These are phyloP conservation scores for Epicauta chinensis DNA, from an alignment of 1,140 invertebrate species.

Conservation along the genomic window DNA sequence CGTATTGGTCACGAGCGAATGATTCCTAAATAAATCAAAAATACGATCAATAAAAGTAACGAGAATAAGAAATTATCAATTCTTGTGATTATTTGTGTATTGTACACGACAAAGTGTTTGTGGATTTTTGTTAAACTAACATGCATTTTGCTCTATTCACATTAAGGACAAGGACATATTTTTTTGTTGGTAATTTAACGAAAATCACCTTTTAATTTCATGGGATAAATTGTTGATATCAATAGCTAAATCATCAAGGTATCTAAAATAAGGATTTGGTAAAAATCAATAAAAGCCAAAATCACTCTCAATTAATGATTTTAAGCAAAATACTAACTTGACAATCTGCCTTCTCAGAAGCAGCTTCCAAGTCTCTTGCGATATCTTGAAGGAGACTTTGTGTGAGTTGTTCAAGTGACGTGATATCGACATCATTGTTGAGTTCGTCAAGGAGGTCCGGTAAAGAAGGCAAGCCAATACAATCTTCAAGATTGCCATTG, in stretches of 20 bases:
- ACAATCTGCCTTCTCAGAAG: slow-evolving; percentile 49
- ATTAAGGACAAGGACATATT: slow-evolving; percentile 10
- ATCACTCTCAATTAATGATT: background rate
- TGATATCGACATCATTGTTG: slow-evolving; percentile 58
- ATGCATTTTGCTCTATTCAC: too few relatives aligned
- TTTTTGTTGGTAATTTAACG: background rate
- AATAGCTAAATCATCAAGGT: slow-evolving; percentile 16
- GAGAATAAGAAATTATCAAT: too few relatives aligned
- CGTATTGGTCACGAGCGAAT: slow-evolving; percentile 42
- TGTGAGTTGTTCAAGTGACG: slow-evolving; percentile 69
- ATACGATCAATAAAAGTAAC: too few relatives aligned
- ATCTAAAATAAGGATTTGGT: slow-evolving; percentile 6
- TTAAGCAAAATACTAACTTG: slow-evolving; percentile 27
- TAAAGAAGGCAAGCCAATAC: slow-evolving; percentile 70
- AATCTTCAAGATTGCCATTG: slow-evolving; percentile 53
- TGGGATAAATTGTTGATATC: slow-evolving; percentile 7
- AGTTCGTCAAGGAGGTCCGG: slow-evolving; percentile 67
- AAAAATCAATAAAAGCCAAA: background rate
- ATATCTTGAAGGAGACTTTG: slow-evolving; percentile 73
- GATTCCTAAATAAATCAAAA: slow-evolving; percentile 36
- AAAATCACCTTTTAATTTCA: slow-evolving; percentile 10
- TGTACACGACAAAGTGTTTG: too few relatives aligned
- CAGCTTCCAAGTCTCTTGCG: slow-evolving; percentile 63
- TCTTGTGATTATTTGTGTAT: too few relatives aligned
- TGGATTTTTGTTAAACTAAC: too few relatives aligned